A percentile compares a stretch with the other conserved stretches of the same genome.
phyloP scores from a whole-genome alignment of 2,888 invertebrate genomes.

The Frankliniella intonsa region DNA sequence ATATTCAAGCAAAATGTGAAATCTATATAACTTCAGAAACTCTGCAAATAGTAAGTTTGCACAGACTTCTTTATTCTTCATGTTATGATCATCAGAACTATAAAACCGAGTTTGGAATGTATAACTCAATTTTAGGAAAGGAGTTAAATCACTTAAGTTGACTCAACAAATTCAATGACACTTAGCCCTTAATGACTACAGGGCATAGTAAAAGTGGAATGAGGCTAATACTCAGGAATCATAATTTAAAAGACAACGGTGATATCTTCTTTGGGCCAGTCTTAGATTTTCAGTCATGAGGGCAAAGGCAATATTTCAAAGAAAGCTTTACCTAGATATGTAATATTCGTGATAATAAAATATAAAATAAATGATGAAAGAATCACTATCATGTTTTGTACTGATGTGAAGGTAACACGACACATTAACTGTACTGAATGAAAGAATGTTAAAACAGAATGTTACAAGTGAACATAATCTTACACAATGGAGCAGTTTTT shows the following conservation, averaged over 20 bases:
- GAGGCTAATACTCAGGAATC: neutral
- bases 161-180: neutral
- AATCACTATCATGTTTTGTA: neutral
- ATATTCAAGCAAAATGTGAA: neutral
- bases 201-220: neutral
- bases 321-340: neutral
- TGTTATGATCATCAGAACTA: too few relatives aligned
- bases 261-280: slow-evolving; percentile 10
- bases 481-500: too few relatives aligned
- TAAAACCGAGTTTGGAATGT: too few relatives aligned
- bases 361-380: neutral
- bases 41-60: neutral
- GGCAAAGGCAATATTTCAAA: neutral
- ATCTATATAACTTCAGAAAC: neutral
- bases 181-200: neutral
- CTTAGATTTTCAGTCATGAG: slow-evolving; percentile 2
- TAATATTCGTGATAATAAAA: neutral
- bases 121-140: neutral
- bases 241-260: neutral
- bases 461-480: too few relatives aligned
- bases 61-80: neutral
- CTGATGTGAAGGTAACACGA: neutral
- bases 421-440: too few relatives aligned
- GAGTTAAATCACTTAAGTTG: neutral
- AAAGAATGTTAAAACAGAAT: too few relatives aligned